Evolutionary conservation across 1,140 invertebrate genomes (phyloP).

Genomic region (Zeugodacus cucurbitae): DNA sequence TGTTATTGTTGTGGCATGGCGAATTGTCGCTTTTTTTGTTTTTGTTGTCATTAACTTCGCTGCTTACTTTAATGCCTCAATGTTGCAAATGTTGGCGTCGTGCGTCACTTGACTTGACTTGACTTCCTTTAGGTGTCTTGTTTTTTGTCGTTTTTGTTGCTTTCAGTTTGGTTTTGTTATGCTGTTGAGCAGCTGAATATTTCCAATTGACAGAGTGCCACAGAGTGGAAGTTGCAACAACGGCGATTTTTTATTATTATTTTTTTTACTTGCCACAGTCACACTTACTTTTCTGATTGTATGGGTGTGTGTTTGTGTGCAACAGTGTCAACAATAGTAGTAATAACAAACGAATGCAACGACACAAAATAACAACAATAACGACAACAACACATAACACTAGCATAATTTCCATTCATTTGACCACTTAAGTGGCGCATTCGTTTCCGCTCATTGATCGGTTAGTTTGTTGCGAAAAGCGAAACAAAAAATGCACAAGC

Average conservation of each 20-base stretch:
- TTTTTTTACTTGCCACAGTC: background rate
- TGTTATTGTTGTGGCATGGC: slow-evolving; percentile 23
- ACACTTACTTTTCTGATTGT: background rate
- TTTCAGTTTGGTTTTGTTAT: background rate
- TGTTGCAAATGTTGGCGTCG: background rate
- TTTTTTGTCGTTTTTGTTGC: background rate
- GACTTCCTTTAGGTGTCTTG: background rate
- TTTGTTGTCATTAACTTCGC: too few species aligned
- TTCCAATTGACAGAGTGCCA: background rate
- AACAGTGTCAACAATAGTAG: background rate
- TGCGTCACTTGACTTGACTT: slow-evolving; percentile 22
- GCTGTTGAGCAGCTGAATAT: background rate
- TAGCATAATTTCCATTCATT: slow-evolving; percentile 30
- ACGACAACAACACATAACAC: background rate
- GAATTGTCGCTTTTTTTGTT: background rate
- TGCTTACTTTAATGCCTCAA: background rate
- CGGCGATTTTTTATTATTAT: background rate
- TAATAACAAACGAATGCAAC: background rate
- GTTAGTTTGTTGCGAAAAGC: background rate
- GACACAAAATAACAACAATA: background rate
- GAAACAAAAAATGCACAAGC: background rate
- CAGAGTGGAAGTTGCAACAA: slow-evolving; percentile 33
- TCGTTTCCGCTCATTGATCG: slow-evolving; percentile 35
- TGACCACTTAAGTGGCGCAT: slow-evolving; percentile 37
- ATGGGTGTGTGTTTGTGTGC: background rate